Evolutionary conservation across 2,797 vertebrate genomes (phyloP), one percentile per base, ranked within the genome.

Genomic region (Vespertilio murinus): DNA sequence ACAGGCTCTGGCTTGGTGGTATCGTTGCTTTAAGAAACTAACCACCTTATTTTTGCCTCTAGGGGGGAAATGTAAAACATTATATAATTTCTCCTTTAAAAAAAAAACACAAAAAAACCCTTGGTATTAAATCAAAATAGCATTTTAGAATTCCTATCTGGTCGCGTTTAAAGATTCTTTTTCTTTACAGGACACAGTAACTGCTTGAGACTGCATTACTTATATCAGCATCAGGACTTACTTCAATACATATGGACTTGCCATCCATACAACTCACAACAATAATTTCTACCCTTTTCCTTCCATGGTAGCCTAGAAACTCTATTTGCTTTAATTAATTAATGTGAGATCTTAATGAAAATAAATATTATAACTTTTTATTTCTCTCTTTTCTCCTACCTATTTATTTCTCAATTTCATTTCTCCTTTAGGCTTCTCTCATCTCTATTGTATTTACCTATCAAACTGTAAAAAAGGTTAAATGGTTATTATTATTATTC

Each of bases 21-120:
- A 45, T 6, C n/a, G 23, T 17, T 93, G 20, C 93, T 96, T 96
- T 59, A 75, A 96, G 52, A 91, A 65, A 96, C 11, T 30, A 97
- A 95, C 22, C 49, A 35, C 23, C 18, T 75, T 78, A 70, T 80
- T 96, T 81, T 78, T 82, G 79, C 18, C 23, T 69, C 5, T 59
- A 20, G 33, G 0, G 20, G 49, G n/a, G 61, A 74, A 75, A n/a
- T 45, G 11, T 16, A 64, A 89, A 5, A 17, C 25, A 28, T 71
- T 70, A 82, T 3, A 28, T 9, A 47, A 64, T 64, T 81, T 95
- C 35, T 70, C 49, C 47, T n/a, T n/a, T n/a, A n/a, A n/a, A n/a
- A n/a, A n/a, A n/a, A n/a, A n/a, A n/a, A n/a, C n/a, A n/a, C n/a
- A n/a, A n/a, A n/a, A n/a, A n/a, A n/a, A n/a, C n/a, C n/a, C n/a